These are phyloP conservation scores for Eueides isabella DNA, from an alignment of 1,140 invertebrate genomes.

Conservation along the genomic window DNA sequence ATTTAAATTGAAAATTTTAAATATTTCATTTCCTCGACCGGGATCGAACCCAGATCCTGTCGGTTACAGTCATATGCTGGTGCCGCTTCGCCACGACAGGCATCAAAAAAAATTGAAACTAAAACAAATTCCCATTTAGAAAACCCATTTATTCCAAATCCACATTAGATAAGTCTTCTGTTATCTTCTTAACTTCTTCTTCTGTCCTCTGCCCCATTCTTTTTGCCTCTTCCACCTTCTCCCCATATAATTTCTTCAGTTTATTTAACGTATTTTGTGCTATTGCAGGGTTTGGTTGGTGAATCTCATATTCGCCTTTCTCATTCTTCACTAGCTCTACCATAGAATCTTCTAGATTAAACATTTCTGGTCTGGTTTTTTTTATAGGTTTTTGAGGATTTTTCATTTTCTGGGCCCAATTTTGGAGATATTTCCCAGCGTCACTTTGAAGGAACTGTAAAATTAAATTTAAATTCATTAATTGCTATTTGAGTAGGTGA, in stretches of 20 bases:
- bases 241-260: constrained; percentile 65
- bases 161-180: constrained; percentile 72
- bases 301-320: constrained; percentile 72
- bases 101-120: background rate
- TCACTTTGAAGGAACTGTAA: constrained; percentile 46
- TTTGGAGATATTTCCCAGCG: constrained; percentile 47
- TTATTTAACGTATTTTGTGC: constrained; percentile 58
- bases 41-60: too few relatives aligned
- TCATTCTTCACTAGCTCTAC: constrained; percentile 72
- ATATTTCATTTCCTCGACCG: too few relatives aligned
- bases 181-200: constrained; percentile 70
- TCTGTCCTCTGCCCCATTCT: constrained; percentile 55
- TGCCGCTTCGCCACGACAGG: too few relatives aligned
- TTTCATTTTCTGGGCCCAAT: constrained; percentile 48
- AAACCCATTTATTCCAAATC: constrained; percentile 6
- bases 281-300: constrained; percentile 65
- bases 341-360: constrained; percentile 72
- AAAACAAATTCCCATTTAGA: background rate
- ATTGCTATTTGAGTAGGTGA: too few relatives aligned
- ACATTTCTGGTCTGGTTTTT: constrained; percentile 42
- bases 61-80: too few relatives aligned
- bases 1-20: too few relatives aligned
- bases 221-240: constrained; percentile 62
- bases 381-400: constrained; percentile 41
- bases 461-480: background rate